Evolutionary conservation across 2,888 invertebrate genomes (phyloP), one percentile per base, ranked within the genome.

Genomic region (Trimorus sp.): DNA sequence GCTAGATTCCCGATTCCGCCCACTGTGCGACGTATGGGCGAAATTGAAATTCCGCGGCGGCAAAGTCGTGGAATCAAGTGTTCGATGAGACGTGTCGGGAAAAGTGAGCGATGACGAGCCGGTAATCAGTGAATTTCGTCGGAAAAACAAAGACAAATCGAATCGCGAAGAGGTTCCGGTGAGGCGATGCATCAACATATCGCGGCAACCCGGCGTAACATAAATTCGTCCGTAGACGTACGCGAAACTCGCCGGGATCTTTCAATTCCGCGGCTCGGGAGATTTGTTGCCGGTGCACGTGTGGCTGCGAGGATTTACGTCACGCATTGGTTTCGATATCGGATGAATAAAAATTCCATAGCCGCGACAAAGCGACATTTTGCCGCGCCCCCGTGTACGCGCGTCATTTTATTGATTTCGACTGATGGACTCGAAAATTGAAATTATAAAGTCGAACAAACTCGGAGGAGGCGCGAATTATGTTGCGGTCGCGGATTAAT

Each of bases 311-410:
- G 74, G 79, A 79, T 79, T 79, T 79, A 40, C 74, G 62, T 54
- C 59, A 74, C 68, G 69, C 63, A 53, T 69, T 63, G 68, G 62
- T 69, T 74, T 79, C 53, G 37, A 56, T 63, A 73, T 69, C 69
- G 56, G 53, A 79, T 79, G 74, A 68, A 79, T 79, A 68, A 79
- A 74, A 73, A 69, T 79, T 79, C 78, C 51, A 51, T 36, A 48
- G 37, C 65, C 59, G 49, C 59, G 26, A 15, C 45, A 16, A 59
- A 63, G 60, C 77, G 70, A 68, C 40, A 68, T 73, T 78, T 78
- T 73, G 62, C 60, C 60, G 68, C 65, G 59, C 68, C 73, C 73
- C 15, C 73, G 62, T 54, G 62, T 54, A 12, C 49, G 38, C 37
- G 7, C 56, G 69, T 58, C 62, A 74, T 73, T 78, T 74, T 79